Evolutionary conservation across 2,113 vertebrate genomes (phyloP).

Genomic region (Corythornis vintsioides): DNA sequence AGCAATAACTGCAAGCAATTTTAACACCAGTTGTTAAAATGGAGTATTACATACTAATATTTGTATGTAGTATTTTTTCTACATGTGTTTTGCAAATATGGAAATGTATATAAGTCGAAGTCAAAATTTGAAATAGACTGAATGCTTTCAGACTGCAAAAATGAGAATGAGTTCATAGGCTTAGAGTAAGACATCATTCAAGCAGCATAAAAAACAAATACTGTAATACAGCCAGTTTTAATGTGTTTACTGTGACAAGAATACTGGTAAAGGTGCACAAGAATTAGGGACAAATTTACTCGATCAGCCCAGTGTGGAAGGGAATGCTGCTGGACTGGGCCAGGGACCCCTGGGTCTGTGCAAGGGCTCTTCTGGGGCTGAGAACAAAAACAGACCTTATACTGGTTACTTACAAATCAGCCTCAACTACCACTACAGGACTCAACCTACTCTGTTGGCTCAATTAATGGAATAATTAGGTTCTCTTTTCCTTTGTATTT

Average conservation of each 20-base stretch:
- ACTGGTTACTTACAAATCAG: background rate
- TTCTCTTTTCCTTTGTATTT: background rate
- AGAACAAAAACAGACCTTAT: background rate
- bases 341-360: background rate
- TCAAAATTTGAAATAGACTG: background rate
- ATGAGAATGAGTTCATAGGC: background rate
- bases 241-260: background rate
- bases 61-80: background rate
- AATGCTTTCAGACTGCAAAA: background rate
- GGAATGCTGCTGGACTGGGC: background rate
- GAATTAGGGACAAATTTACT: background rate
- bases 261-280: background rate
- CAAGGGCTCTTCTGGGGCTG: background rate
- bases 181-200: background rate
- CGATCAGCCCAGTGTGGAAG: background rate
- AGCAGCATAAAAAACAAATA: background rate
- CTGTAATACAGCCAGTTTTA: background rate
- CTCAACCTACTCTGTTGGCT: background rate
- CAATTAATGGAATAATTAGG: background rate
- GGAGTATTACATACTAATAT: background rate
- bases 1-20: constrained; percentile 6
- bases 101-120: constrained; percentile 1
- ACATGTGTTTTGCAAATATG: background rate
- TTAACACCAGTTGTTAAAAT: background rate
- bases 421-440: background rate